Base-by-base conservation (phyloP, 2,113 vertebrate species). In the Propithecus coquereli region DNA sequence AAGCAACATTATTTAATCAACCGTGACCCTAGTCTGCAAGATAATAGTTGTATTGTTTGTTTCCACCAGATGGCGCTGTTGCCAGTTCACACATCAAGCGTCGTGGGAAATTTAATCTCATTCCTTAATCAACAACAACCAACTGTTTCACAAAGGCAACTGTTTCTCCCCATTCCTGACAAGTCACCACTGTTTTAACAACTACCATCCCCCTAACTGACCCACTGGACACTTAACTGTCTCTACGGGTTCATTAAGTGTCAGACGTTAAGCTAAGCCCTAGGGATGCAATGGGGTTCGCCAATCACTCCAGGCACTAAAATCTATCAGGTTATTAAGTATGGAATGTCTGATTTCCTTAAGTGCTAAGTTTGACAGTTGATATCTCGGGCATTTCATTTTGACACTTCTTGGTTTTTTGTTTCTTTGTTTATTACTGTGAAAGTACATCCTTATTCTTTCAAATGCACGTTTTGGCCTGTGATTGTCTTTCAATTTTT, bases 21-120 rank as follows among this genome's bases (percentile, higher is more conserved):
- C 9, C 30, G 8, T 43, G 11, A 93, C 1, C 45, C 43, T 16
- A 37, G 5, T 25, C 37, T 43, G 50, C 8, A 11, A 20, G 40
- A 86, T 66, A 40, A 47, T 68, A 63, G 47, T 17, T 81, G 65
- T 27, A 54, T 66, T 82, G 22, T 22, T 84, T 57, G 23, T 6
- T 14, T 81, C 97, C 97, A 95, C 91, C 68, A 98, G 97, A 92
- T 96, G 96, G 97, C 37, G 32, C 30, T 87, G 40, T 83, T 43
- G 61, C 85, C 23, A 40, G 52, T 8, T 85, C 66, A 32, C 73
- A 17, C 27, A 27, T 10, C 23, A 0, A 3, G 22, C 20, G 34
- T 17, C 27, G 77, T 27, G 1, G 10, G 40, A 95, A 66, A 89
- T 13, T 50, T 50, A 40, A 65, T 43, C 32, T n/a, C 20, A 6